These are phyloP conservation scores for Propithecus deckenii DNA, from an alignment of 2,797 vertebrate genomes.

Conservation along the genomic window DNA sequence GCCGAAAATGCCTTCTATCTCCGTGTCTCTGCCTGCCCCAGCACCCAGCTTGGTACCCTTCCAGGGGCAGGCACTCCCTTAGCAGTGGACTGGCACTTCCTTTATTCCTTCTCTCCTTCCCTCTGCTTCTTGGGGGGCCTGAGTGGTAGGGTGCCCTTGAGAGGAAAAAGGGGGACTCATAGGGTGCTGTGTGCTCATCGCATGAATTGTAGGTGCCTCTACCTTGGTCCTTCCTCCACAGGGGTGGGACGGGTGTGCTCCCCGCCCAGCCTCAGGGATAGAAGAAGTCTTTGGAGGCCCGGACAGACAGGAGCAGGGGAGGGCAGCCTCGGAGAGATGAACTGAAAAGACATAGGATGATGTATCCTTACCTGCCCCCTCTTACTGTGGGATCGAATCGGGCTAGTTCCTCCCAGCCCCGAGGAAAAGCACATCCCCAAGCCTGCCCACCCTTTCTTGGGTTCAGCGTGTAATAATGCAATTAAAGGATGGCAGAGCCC, in stretches of 20 bases:
- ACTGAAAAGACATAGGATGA: neutral
- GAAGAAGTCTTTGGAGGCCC: neutral
- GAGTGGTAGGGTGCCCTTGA: conserved; percentile 11
- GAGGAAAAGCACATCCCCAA: neutral
- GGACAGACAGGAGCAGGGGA: neutral
- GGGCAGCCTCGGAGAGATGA: neutral
- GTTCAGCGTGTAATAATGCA: conserved; percentile 66
- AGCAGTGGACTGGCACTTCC: neutral
- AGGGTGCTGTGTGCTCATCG: neutral
- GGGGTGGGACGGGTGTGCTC: neutral
- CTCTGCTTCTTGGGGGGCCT: neutral
- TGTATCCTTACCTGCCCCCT: neutral
- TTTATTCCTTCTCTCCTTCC: neutral
- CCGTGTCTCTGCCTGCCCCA: neutral
- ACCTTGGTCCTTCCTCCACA: neutral
- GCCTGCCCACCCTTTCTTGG: conserved; percentile 51
- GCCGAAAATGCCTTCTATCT: neutral
- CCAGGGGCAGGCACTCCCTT: neutral
- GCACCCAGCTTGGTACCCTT: neutral
- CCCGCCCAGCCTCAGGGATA: neutral
- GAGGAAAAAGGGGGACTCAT: neutral
- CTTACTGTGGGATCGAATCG: neutral
- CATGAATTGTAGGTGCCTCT: neutral
- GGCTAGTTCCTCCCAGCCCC: neutral
- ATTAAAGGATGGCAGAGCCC: conserved; percentile 67